Evolutionary conservation across 1,140 invertebrate species (phyloP), one percentile per base, ranked within the genome.

Genomic region (Uloborus diversus): DNA sequence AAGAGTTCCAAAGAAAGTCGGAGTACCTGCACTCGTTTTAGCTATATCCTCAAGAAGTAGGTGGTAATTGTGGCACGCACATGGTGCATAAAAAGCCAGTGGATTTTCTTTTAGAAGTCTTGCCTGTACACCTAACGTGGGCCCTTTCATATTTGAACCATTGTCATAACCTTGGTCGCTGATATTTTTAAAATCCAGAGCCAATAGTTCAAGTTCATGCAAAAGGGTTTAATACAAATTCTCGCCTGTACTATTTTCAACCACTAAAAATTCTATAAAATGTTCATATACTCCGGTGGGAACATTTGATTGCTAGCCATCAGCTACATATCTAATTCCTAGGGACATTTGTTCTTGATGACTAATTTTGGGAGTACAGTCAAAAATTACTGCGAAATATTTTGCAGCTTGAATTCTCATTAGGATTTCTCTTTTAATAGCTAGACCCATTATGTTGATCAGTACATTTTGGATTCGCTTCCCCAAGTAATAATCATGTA

Each of bases 281-380:
- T 13, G 9, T 17, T 42, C 37, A 42, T 13, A 9, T 42, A 17
- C 2, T 17, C 1, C 37, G 0, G 37, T 17, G 17, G 9, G 17
- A 42, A 42, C 37, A 42, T 42, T 42, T 9, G n/a, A n/a, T n/a
- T n/a, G n/a, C n/a, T n/a, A n/a, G n/a, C n/a, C n/a, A n/a, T 47
- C 42, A 1, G 42, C 13, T 2, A 61, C 57, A 61, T 1, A 14
- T 30, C 25, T 11, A 5, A 61, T 61, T 2, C 11, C 23, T 2
- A 61, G 11, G 32, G 27, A 17, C 28, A 61, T 61, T 30, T 61
- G 59, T 20, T 61, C 59, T 20, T 61, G 59, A 61, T 61, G 59
- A 5, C 59, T 61, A 9, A 30, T 20, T 9, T 61, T 30, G 7
- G 59, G 59, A 61, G 59, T 61, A 33, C 59, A 30, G 14, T 61